Evolutionary conservation across 2,113 vertebrate species (phyloP).

Genomic region (Centrocercus urophasianus): DNA sequence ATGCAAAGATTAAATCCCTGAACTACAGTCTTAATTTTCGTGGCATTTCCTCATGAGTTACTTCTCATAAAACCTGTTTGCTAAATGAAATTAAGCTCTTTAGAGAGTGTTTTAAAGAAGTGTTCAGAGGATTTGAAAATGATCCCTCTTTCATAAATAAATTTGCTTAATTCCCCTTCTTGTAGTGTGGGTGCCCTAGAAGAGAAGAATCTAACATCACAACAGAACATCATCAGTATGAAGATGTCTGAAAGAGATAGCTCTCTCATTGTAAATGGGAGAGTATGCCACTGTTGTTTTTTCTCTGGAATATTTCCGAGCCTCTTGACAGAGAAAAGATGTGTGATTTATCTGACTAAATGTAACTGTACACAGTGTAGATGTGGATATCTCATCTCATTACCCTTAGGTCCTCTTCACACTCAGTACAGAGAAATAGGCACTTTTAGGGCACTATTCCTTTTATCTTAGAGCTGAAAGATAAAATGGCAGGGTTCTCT

Average conservation of each 20-base stretch:
- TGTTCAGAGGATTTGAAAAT: not conserved
- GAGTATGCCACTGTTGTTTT: not conserved
- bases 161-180: not conserved
- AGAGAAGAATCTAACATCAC: not conserved
- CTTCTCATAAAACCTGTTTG: not conserved
- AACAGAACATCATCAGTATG: not conserved
- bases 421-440: not conserved
- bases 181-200: not conserved
- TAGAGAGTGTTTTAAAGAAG: not conserved
- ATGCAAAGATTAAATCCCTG: not conserved
- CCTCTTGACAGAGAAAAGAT: not conserved
- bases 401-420: not conserved
- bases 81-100: not conserved
- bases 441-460: not conserved
- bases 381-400: not conserved
- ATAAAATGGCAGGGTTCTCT: not conserved
- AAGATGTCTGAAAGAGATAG: not conserved
- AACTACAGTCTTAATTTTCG: not conserved
- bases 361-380: not conserved
- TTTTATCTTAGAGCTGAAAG: not conserved
- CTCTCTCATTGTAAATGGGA: not conserved
- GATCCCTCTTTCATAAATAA: not conserved
- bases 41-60: not conserved
- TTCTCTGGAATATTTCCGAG: conserved; percentile 4
- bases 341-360: not conserved